A percentile compares a stretch with the other conserved stretches of the same genome.
Conservation (phyloP, 1,140 invertebrate genomes). For the Drosophila nasuta region DNA sequence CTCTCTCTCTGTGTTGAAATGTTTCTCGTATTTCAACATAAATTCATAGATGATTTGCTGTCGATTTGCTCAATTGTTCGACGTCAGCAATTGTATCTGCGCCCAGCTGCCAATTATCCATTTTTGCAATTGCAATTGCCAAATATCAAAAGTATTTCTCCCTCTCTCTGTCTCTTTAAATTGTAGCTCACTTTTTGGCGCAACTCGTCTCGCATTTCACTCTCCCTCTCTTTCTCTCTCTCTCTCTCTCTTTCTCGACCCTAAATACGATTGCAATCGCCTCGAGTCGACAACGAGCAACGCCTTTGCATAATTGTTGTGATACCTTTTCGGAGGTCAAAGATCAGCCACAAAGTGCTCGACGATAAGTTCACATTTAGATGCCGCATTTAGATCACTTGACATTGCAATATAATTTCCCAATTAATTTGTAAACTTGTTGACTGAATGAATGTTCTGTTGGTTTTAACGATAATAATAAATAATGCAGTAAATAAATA, state of each 20-base stretch:
- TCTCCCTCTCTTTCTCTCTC: too few relatives aligned
- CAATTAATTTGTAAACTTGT: too few relatives aligned
- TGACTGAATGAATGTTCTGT: too few relatives aligned
- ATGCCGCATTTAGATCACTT: not conserved
- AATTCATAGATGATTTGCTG: slow-evolving; percentile 36
- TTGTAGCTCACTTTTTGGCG: slow-evolving; percentile 44
- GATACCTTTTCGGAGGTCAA: slow-evolving; percentile 11
- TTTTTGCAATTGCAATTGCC: slow-evolving; percentile 25
- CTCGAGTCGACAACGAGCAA: not conserved
- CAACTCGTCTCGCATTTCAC: not conserved
- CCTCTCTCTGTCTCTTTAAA: not conserved
- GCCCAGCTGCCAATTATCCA: slow-evolving; percentile 23
- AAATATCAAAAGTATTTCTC: not conserved
- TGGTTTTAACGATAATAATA: too few relatives aligned
- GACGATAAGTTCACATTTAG: not conserved
- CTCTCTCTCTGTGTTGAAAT: not conserved
- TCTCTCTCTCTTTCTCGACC: not conserved
- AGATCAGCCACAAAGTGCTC: slow-evolving; percentile 13
- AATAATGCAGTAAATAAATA: too few relatives aligned
- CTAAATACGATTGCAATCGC: slow-evolving; percentile 34
- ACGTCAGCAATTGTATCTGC: slow-evolving; percentile 21
- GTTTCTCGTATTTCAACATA: slow-evolving; percentile 46
- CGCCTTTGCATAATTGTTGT: slow-evolving; percentile 26
- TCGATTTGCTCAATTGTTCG: slow-evolving; percentile 39
- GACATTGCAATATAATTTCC: not conserved